A percentile compares a stretch with the other conserved stretches of the same genome.
Conservation (phyloP, 2,113 vertebrate species). For the Gadus chalcogrammus region DNA sequence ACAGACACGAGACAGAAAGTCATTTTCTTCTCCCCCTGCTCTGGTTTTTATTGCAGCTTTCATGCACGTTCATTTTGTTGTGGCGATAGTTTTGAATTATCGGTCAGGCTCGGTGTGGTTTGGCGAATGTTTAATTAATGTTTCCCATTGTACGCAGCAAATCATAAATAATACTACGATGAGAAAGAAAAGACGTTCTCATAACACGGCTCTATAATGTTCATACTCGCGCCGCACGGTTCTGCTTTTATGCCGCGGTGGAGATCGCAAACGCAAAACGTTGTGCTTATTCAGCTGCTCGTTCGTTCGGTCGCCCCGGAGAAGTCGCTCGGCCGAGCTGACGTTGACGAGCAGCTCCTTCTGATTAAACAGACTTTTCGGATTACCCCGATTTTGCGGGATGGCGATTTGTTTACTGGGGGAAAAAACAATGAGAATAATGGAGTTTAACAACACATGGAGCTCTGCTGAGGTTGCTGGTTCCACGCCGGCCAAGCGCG, state of each 20-base stretch:
- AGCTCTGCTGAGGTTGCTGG: too few species aligned
- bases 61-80: slow-evolving; percentile 42
- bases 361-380: too few species aligned
- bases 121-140: slow-evolving; percentile 7
- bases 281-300: too few species aligned
- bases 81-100: slow-evolving; percentile 41
- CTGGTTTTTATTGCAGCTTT: slow-evolving; percentile 50
- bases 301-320: too few species aligned
- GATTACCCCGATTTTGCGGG: too few species aligned
- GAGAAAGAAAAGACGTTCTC: slow-evolving; percentile 21
- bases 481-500: too few species aligned
- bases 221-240: slow-evolving; percentile 9
- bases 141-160: slow-evolving; percentile 29
- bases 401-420: too few species aligned
- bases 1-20: slow-evolving; percentile 8
- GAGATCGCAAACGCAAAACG: too few species aligned
- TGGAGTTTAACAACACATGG: too few species aligned
- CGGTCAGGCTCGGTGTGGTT: slow-evolving; percentile 6
- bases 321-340: too few species aligned
- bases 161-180: slow-evolving; percentile 33
- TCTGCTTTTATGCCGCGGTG: slow-evolving; percentile 12
- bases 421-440: too few species aligned
- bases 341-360: too few species aligned
- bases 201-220: slow-evolving; percentile 38
- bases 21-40: slow-evolving; percentile 33